Evolutionary conservation across 2,888 invertebrate species (phyloP).

Genomic region (Pammene fasciana): DNA sequence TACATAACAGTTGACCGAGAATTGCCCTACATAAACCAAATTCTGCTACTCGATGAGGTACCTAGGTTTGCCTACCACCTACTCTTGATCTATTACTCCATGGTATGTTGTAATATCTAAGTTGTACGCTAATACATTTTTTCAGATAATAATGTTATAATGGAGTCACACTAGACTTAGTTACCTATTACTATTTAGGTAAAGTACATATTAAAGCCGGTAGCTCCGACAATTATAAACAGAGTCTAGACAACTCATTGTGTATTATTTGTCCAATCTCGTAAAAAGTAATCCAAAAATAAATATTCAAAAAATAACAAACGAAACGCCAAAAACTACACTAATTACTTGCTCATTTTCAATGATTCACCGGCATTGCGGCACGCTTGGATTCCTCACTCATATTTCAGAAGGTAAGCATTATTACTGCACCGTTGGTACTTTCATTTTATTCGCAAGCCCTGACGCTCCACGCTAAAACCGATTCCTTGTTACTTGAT

Average conservation of each 20-base stretch:
- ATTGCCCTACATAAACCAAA: no score
- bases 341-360: conserved; percentile 51
- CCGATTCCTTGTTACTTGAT: conserved; percentile 83
- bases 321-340: conserved; percentile 32
- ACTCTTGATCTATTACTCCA: no score
- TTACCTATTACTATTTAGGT: no score
- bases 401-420: conserved; percentile 72
- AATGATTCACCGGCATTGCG: conserved; percentile 51
- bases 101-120: no score
- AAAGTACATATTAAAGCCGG: no score
- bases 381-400: conserved; percentile 61
- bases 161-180: no score
- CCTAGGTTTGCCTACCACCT: no score
- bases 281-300: conserved; percentile 17
- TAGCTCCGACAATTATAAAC: not conserved
- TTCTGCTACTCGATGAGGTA: no score
- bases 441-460: conserved; percentile 75
- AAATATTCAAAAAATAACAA: conserved; percentile 17
- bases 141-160: no score
- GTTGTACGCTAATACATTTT: no score
- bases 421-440: conserved; percentile 65
- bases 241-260: not conserved
- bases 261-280: not conserved
- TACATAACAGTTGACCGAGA: no score
- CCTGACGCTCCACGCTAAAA: conserved; percentile 78